Evolutionary conservation across 1,140 invertebrate species (phyloP).

Genomic region (Laodelphax striatellus): DNA sequence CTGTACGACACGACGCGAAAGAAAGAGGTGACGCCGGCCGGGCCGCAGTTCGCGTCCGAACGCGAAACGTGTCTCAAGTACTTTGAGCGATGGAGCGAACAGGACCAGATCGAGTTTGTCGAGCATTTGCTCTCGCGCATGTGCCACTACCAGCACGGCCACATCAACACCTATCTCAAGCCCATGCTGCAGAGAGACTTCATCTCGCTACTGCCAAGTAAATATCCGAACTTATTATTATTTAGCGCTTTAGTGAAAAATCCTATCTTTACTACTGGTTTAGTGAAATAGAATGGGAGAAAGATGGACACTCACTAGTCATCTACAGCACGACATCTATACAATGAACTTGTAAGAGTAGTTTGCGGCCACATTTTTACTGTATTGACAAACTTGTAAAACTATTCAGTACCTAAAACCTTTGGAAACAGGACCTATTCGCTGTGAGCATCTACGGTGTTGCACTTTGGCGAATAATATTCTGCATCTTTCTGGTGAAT

Average conservation of each 20-base stretch:
- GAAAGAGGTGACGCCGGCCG: slow-evolving; percentile 21
- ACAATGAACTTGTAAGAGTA: too few relatives aligned
- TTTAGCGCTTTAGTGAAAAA: not conserved
- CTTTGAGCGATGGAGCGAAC: slow-evolving; percentile 86
- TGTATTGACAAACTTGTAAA: too few relatives aligned
- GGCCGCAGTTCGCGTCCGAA: slow-evolving; percentile 57
- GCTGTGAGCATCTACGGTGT: too few relatives aligned
- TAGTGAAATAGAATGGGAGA: too few relatives aligned
- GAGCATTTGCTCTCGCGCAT: slow-evolving; percentile 87
- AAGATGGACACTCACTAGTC: too few relatives aligned
- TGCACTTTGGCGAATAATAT: too few relatives aligned
- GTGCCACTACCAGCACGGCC: slow-evolving; percentile 98
- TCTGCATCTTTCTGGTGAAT: too few relatives aligned
- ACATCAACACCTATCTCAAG: slow-evolving; percentile 94
- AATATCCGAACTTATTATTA: slow-evolving; percentile 29
- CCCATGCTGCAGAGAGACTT: slow-evolving; percentile 99
- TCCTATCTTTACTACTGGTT: too few relatives aligned
- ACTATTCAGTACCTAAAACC: too few relatives aligned
- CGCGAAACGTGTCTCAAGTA: slow-evolving; percentile 71
- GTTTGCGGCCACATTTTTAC: too few relatives aligned
- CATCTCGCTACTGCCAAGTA: slow-evolving; percentile 93
- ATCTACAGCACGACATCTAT: too few relatives aligned
- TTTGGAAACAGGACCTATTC: too few relatives aligned
- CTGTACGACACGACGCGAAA: slow-evolving; percentile 23
- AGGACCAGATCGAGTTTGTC: slow-evolving; percentile 92